A percentile compares a stretch with the other conserved stretches of the same genome.
phyloP scores from a whole-genome alignment of 2,797 vertebrate species.

The Sebastes diploproa region DNA sequence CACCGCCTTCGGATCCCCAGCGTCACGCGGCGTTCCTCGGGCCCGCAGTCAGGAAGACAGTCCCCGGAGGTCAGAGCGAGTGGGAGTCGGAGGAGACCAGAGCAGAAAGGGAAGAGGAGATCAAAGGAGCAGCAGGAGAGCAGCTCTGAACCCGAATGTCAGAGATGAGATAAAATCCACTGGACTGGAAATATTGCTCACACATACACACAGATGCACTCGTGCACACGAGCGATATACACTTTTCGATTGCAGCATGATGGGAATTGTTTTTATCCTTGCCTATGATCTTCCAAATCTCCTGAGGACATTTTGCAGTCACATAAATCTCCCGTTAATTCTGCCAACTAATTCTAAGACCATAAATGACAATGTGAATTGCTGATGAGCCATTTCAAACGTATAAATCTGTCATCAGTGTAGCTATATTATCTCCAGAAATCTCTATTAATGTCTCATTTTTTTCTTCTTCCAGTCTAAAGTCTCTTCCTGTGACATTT shows the following conservation, averaged over 20 bases:
- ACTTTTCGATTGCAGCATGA: not conserved
- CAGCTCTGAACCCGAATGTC: slow-evolving; percentile 49
- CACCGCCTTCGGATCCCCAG: slow-evolving; percentile 54
- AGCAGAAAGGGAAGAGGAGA: slow-evolving; percentile 48
- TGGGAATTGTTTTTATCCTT: not conserved
- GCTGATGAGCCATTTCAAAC: not conserved
- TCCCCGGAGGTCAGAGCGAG: slow-evolving; percentile 62
- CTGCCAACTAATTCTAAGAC: not conserved
- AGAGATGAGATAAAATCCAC: slow-evolving; percentile 57
- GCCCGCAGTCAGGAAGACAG: slow-evolving; percentile 28
- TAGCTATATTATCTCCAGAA: not conserved
- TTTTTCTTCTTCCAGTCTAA: not conserved
- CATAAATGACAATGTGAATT: not conserved
- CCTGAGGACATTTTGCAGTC: slow-evolving; percentile 2
- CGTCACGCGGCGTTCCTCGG: slow-evolving; percentile 44
- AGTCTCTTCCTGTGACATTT: not conserved
- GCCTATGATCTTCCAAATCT: slow-evolving; percentile 11
- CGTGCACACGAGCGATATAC: not conserved
- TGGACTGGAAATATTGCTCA: slow-evolving; percentile 46
- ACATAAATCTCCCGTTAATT: not conserved
- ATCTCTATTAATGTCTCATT: not conserved
- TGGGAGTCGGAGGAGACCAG: slow-evolving; percentile 61
- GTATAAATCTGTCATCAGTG: slow-evolving; percentile 1
- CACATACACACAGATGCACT: slow-evolving; percentile 19
- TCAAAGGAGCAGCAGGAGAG: slow-evolving; percentile 70